Conservation (phyloP, 2,797 vertebrate genomes). For the Cossypha polioptera region DNA sequence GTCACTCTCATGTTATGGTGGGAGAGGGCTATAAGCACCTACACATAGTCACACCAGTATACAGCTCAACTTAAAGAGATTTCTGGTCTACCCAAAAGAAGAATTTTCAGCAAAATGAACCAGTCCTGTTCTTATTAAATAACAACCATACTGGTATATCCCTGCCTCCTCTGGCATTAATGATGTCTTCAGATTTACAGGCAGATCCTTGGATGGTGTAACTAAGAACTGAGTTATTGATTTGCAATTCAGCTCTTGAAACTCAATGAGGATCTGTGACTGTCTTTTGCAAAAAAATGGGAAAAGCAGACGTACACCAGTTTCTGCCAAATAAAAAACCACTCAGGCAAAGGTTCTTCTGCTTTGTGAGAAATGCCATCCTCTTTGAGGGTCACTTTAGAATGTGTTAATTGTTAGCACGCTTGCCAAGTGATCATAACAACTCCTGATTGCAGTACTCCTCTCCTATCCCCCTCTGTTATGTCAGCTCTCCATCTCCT, state of each 20-base stretch:
- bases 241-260: not conserved
- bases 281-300: not conserved
- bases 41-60: not conserved
- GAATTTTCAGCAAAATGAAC: not conserved
- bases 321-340: not conserved
- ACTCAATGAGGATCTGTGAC: not conserved
- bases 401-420: not conserved
- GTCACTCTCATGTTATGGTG: not conserved
- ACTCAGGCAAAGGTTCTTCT: not conserved
- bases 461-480: not conserved
- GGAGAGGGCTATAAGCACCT: not conserved
- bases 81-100: not conserved
- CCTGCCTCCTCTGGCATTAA: not conserved
- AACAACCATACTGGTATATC: not conserved
- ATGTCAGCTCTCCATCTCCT: not conserved
- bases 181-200: not conserved
- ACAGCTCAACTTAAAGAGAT: not conserved
- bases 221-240: not conserved
- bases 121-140: not conserved
- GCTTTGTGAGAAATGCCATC: not conserved
- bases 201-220: not conserved
- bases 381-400: not conserved
- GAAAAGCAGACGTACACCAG: not conserved
- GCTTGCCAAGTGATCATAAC: not conserved
- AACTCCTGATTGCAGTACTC: not conserved